Conservation (phyloP, 2,113 vertebrate genomes). For the Herpailurus yagouaroundi region DNA sequence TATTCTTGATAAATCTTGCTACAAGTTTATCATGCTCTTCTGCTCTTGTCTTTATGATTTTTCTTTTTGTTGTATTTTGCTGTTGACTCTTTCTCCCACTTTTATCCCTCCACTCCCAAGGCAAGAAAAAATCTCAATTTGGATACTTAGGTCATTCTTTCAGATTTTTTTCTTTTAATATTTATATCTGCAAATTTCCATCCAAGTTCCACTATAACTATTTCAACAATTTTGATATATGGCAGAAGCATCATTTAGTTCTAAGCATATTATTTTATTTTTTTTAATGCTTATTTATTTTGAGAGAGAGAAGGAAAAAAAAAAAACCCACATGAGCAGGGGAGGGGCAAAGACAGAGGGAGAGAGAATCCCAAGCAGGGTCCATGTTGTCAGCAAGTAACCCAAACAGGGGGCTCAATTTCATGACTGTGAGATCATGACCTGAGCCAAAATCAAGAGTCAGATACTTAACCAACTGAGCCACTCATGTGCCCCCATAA, state of each 20-base stretch:
- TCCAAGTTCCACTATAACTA: background rate
- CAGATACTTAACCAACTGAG: no score
- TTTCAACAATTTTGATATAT: background rate
- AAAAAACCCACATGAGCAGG: no score
- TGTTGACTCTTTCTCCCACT: background rate
- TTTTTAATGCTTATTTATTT: no score
- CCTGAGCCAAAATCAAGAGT: no score
- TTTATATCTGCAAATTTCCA: background rate
- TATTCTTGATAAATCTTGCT: background rate
- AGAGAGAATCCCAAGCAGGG: no score
- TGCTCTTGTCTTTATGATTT: background rate
- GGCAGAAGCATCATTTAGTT: background rate
- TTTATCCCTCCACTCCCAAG: background rate
- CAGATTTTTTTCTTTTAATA: background rate
- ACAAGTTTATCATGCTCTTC: background rate
- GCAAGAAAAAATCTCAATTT: background rate
- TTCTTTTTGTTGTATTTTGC: background rate
- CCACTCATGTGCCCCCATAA: background rate
- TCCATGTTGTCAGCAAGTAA: no score
- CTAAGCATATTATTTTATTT: background rate
- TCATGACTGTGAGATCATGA: no score
- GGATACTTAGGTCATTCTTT: background rate
- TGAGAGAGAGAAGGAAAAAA: no score
- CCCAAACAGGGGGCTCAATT: no score
- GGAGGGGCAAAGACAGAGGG: no score